Evolutionary conservation across 2,113 vertebrate genomes (phyloP).

Genomic region (Formicarius rufipectus): DNA sequence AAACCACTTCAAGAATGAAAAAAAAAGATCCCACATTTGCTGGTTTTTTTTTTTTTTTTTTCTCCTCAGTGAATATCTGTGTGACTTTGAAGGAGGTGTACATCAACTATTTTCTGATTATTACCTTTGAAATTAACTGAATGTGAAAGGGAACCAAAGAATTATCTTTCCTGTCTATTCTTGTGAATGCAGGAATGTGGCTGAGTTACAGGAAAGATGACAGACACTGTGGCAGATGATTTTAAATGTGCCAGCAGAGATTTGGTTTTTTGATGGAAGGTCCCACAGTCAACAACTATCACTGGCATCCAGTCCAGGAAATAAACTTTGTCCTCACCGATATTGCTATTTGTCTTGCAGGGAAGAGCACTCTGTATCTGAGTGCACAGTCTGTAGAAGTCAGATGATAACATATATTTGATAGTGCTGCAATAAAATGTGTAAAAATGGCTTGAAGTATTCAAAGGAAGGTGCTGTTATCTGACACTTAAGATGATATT

Average conservation of each 20-base stretch:
- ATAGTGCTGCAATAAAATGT: background rate
- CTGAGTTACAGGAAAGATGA: background rate
- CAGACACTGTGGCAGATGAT: background rate
- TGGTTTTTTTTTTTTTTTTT: background rate
- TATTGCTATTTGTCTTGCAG: background rate
- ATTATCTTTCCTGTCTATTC: background rate
- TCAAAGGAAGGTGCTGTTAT: background rate
- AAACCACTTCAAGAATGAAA: background rate
- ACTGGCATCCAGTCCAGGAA: background rate
- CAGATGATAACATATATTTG: background rate
- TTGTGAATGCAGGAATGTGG: background rate
- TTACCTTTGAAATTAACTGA: background rate
- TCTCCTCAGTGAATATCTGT: background rate
- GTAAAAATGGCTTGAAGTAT: background rate
- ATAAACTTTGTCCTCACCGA: background rate
- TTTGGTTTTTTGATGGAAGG: background rate
- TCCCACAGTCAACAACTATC: background rate
- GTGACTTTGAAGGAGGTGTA: background rate
- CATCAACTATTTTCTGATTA: background rate
- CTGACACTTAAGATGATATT: background rate
- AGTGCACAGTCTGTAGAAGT: background rate
- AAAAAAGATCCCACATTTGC: background rate
- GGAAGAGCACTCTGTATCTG: background rate
- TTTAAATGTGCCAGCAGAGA: background rate
- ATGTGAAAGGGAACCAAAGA: background rate